These are phyloP conservation scores for Trigoniulus corallinus DNA, from an alignment of 1,140 invertebrate species.

Conservation along the genomic window DNA sequence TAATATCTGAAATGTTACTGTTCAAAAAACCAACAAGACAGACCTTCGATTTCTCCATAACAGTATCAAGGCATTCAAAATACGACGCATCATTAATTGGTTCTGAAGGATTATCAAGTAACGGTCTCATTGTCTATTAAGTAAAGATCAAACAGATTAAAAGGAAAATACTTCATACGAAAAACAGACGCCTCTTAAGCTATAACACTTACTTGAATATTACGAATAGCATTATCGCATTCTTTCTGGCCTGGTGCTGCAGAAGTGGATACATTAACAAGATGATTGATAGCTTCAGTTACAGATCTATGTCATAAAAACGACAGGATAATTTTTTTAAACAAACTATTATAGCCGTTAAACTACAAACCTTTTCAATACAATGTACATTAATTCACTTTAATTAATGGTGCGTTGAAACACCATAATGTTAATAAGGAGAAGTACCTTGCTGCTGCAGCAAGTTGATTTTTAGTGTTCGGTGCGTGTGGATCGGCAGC, in stretches of 20 bases:
- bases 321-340: no score
- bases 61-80: constrained; percentile 83
- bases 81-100: constrained; percentile 77
- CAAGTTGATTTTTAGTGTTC: constrained; percentile 74
- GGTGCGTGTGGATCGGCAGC: constrained; percentile 74
- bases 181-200: not conserved
- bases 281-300: constrained; percentile 80
- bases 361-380: no score
- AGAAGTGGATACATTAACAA: constrained; percentile 66
- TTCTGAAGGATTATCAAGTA: constrained; percentile 72
- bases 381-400: no score
- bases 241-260: constrained; percentile 82
- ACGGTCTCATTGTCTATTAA: constrained; percentile 41
- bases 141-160: not conserved
- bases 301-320: constrained; percentile 37
- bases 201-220: constrained; percentile 50
- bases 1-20: not conserved
- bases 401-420: no score
- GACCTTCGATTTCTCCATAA: constrained; percentile 81
- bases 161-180: not conserved
- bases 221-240: constrained; percentile 87
- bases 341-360: no score
- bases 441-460: constrained; percentile 53
- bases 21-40: not conserved
- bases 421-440: no score